Percentiles rank a stretch among this genome's conserved stretches.
Conservation (phyloP, 2,888 invertebrate species). For the Neoaliturus tenellus region DNA sequence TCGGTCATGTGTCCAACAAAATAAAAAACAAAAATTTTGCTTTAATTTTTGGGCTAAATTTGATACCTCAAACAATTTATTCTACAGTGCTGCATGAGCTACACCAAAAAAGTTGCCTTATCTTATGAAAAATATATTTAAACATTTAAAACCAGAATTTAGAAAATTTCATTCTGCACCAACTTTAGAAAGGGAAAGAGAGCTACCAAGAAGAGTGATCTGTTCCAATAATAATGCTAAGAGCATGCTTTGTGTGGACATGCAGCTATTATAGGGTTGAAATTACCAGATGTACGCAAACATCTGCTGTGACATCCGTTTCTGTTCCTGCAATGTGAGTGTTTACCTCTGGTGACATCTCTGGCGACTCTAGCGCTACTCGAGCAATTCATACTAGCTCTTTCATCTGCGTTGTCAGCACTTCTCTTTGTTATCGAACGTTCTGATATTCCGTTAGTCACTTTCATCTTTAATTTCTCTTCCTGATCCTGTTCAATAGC, state of each 20-base stretch:
- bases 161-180: neutral
- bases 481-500: neutral
- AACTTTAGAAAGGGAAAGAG: no score
- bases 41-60: no score
- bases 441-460: neutral
- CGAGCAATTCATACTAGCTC: neutral
- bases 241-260: neutral
- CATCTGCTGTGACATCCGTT: slow-evolving; percentile 47
- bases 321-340: slow-evolving; percentile 52
- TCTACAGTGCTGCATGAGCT: no score
- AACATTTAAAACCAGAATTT: no score
- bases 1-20: no score
- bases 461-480: neutral
- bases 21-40: no score
- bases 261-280: slow-evolving; percentile 18
- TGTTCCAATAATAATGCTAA: neutral
- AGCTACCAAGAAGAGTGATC: neutral
- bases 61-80: no score
- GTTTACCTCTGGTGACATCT: slow-evolving; percentile 51
- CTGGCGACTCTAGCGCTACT: neutral
- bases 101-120: no score
- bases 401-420: neutral
- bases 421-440: neutral
- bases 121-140: no score
- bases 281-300: slow-evolving; percentile 47